Base-by-base conservation (phyloP, 2,113 vertebrate genomes). In the Daboia siamensis region DNA sequence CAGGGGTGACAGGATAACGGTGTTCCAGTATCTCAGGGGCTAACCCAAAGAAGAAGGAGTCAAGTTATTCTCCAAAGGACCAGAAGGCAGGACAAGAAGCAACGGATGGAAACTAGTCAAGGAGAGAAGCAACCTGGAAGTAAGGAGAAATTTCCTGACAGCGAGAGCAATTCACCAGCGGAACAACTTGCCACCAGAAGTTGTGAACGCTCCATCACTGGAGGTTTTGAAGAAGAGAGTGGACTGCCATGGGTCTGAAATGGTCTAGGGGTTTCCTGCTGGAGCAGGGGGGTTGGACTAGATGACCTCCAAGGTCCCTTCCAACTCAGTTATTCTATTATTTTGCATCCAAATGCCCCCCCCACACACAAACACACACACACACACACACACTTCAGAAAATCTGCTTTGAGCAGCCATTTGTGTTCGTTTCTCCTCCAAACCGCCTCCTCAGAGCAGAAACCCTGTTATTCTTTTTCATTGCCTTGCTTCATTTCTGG, bases 241-340 rank as follows among this genome's bases (percentile, higher is more conserved):
- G 26, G 61, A 64, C 11, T 2, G 0, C 1, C 0, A 0, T 3
- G 26, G 26, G 9, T 29, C 59, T 12, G 0, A 4, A 29, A 64
- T 4, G 59, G 59, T 2, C 4, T 13, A 29, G 61, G 0, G 0
- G 0, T 12, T 1, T 64, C 59, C 24, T 64, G 59, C 59, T 11
- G 0, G 1, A 64, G 10, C 26, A 10, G 8, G 26, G 26, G 26
- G 59, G 59, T 12, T 64, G 59, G 59, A 64, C 26, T 64, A 64
- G 59, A 64, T 0, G 59, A 64, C 59, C 59, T 64, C 59, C 24
- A 4, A 64, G 24, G 26, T 4, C 26, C 59, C 59, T 64, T 26
- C 59, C 24, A 26, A 26, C 59, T 61, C 24, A 0, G 3, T 29
- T 3, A 12, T 29, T 64, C 59, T 29, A 3, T 64, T 1, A 4